Base-by-base conservation (phyloP, 2,113 vertebrate genomes). In the Enhydra lutris region DNA sequence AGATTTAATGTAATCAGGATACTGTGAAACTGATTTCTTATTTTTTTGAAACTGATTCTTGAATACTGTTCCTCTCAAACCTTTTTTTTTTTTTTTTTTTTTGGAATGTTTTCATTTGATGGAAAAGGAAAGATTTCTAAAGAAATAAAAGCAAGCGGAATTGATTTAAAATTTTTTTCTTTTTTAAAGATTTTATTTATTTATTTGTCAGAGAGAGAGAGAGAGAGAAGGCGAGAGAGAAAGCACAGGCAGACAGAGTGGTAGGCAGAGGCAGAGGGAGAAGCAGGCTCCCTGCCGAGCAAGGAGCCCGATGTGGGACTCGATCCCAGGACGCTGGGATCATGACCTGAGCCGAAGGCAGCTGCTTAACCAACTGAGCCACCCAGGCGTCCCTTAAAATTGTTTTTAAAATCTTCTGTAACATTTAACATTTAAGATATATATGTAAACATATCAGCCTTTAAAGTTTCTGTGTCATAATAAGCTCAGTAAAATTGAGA, bases 341-440 rank as follows among this genome's bases (percentile, higher is more conserved):
- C 45, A 47, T 47, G 45, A 47, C 45, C 45, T 47, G 45, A 47
- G 45, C 45, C 0, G 45, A 47, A 47, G 45, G 45, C 45, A 47
- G 45, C 45, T 10, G 45, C 45, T 47, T 47, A 47, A 47, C 45
- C 45, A 47, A 47, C 45, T 47, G 45, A 47, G 45, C 45, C 45
- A 47, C 45, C 10, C 45, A 47, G 45, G 45, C 10, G 10, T 47
- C 45, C 45, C 45, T 47, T 47, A 47, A 93, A 91, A 93, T 95
- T 86, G 31, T 20, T 79, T 96, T 93, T 50, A 17, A 89, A 84
- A 59, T 73, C 65, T 59, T 92, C 4, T 87, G 3, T 94, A 52
- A 45, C 47, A 84, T 65, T 79, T 94, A 95, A 24, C 65, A 84
- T 95, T 91, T 96, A 81, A 94, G 90, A 84, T 97, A 95, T 91